Evolutionary conservation across 2,797 vertebrate species (phyloP), one percentile per base, ranked within the genome.

Genomic region (Enteromius treurensis): DNA sequence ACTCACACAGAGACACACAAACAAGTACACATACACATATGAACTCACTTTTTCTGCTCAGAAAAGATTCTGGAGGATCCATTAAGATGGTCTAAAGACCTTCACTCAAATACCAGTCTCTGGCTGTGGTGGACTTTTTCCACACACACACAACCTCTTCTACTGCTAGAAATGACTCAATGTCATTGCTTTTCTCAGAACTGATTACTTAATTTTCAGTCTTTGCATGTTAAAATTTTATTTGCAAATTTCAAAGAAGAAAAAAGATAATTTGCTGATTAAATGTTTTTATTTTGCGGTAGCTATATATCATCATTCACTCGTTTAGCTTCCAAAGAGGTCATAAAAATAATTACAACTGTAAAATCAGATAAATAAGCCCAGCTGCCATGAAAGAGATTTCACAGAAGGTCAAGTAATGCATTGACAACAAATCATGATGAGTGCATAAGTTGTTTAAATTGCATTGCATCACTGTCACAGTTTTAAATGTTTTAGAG

Each of bases 21-120:
- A 53, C 42, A 75, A 42, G 89, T 69, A 77, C 86, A 71, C 62
- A 76, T 23, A 89, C 86, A 89, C 88, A 89, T 86, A 23, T 45
- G 51, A 40, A 51, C 9, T 2, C 62, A 82, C 49, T 71, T 91
- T 92, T 92, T 90, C 79, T 93, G 91, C 87, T 83, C 87, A 92
- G 91, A 90, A 92, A 92, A 90, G 87, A 92, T 93, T 90, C 93
- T 93, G 93, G 91, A 93, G 92, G 92, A 94, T 93, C 90, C 92
- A 94, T 94, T 93, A 94, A 90, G 91, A 88, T 90, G 87, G 90
- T 92, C 90, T 92, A 92, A 93, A 90, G 90, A 93, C 93, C 89
- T 87, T 92, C 90, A 90, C 90, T 90, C 90, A 93, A 94, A 92
- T 92, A 89, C 88, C 91, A 90, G 91, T 88, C 94, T 91, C 93